Conservation (phyloP, 2,113 vertebrate species). For the Eolophus roseicapilla region DNA sequence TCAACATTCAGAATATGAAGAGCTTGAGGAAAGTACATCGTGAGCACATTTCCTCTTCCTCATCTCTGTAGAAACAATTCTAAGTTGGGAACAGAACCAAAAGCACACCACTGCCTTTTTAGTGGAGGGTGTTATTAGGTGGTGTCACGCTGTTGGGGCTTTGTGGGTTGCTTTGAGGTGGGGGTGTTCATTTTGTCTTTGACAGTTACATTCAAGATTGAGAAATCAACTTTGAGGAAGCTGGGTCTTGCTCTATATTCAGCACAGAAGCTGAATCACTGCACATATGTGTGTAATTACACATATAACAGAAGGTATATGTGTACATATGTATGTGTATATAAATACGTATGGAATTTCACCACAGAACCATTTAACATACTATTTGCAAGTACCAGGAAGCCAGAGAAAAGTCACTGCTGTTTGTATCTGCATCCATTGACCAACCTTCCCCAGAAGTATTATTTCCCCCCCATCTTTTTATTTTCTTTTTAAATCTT, state of each 20-base stretch:
- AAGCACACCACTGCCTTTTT: neutral
- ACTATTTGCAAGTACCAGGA: neutral
- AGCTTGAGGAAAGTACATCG: neutral
- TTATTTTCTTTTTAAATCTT: neutral
- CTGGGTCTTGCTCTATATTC: neutral
- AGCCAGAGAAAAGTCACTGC: neutral
- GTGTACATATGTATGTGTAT: neutral
- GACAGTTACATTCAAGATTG: neutral
- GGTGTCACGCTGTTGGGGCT: fast-evolving
- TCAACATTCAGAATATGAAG: neutral
- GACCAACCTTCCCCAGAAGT: neutral
- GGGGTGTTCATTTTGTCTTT: neutral
- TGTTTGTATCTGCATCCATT: neutral
- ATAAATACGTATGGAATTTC: neutral
- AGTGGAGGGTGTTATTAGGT: neutral
- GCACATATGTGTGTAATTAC: fast-evolving
- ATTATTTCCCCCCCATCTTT: neutral
- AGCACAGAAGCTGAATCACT: neutral
- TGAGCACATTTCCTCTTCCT: neutral
- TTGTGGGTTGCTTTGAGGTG: neutral
- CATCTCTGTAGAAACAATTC: neutral
- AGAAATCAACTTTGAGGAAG: neutral
- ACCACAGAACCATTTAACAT: neutral
- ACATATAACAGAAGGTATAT: too few species aligned
- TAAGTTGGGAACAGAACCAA: neutral